These are phyloP conservation scores for Microplitis demolitor DNA, from an alignment of 1,140 invertebrate species.

Conservation along the genomic window DNA sequence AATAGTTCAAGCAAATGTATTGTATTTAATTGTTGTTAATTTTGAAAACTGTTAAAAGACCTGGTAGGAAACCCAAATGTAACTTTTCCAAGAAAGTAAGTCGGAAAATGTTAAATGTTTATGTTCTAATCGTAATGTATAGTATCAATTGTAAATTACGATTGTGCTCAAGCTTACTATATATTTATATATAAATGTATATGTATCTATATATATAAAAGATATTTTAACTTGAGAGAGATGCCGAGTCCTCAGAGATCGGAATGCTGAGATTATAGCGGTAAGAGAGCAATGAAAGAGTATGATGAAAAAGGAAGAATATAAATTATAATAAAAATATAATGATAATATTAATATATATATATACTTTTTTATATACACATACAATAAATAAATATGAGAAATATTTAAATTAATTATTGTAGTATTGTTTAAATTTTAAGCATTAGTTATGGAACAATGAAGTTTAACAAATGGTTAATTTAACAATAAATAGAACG, in stretches of 20 bases:
- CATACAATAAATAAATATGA: not conserved
- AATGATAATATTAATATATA: not conserved
- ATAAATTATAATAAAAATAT: constrained; percentile 5
- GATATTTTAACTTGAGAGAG: constrained; percentile 23
- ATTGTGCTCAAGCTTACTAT: not conserved
- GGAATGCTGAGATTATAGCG: constrained; percentile 23
- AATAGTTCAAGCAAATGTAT: no score
- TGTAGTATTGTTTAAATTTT: no score
- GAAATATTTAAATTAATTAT: no score
- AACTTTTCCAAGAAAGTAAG: constrained; percentile 6
- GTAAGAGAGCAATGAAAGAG: constrained; percentile 9
- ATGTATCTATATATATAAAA: not conserved
- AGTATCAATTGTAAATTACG: constrained; percentile 2
- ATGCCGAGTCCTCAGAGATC: constrained; percentile 21
- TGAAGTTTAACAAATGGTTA: no score
- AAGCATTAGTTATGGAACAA: no score
- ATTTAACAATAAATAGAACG: no score
- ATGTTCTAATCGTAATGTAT: no score
- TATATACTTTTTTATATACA: not conserved
- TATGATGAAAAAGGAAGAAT: not conserved
- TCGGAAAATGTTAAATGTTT: constrained; percentile 8
- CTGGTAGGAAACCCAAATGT: not conserved
- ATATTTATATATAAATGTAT: not conserved
- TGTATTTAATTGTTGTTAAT: no score
- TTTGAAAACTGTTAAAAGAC: no score